phyloP scores from a whole-genome alignment of 2,113 vertebrate genomes.

The Ictalurus punctatus region DNA sequence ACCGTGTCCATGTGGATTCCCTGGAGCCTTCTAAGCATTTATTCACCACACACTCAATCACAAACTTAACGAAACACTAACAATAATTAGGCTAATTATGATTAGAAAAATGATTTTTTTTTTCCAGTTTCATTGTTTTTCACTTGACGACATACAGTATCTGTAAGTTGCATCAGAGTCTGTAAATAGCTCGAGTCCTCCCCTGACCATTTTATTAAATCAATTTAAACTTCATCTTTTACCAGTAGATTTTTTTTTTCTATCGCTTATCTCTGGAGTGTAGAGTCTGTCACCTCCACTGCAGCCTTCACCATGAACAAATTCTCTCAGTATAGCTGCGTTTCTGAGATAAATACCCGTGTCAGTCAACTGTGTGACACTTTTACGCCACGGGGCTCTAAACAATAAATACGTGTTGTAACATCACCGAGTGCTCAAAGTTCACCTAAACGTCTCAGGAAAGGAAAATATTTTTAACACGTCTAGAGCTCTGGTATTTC shows the following conservation, averaged over 20 bases:
- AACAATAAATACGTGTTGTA: constrained; percentile 65
- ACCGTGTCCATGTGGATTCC: too few relatives aligned
- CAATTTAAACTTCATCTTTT: constrained; percentile 60
- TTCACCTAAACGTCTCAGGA: constrained; percentile 32
- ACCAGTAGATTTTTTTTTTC: constrained; percentile 31
- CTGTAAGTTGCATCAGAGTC: background rate
- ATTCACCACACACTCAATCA: background rate
- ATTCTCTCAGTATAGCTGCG: constrained; percentile 64
- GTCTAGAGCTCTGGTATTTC: too few relatives aligned
- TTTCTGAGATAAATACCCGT: constrained; percentile 69
- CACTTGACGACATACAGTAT: background rate
- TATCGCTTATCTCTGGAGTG: constrained; percentile 63
- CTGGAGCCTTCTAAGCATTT: background rate
- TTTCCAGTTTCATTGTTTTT: background rate
- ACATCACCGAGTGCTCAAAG: constrained; percentile 60
- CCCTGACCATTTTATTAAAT: constrained; percentile 59
- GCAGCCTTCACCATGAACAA: constrained; percentile 68
- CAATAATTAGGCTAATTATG: background rate
- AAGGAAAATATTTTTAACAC: too few relatives aligned
- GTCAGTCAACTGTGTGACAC: constrained; percentile 67
- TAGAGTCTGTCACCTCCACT: constrained; percentile 73
- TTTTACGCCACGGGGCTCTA: constrained; percentile 59
- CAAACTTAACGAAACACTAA: background rate
- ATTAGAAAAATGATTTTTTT: background rate
- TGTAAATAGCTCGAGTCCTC: constrained; percentile 21